Percentiles rank a stretch among this genome's conserved stretches.
Evolutionary conservation across 1,140 invertebrate genomes (phyloP).

Genomic region (Diabrotica undecimpunctata): DNA sequence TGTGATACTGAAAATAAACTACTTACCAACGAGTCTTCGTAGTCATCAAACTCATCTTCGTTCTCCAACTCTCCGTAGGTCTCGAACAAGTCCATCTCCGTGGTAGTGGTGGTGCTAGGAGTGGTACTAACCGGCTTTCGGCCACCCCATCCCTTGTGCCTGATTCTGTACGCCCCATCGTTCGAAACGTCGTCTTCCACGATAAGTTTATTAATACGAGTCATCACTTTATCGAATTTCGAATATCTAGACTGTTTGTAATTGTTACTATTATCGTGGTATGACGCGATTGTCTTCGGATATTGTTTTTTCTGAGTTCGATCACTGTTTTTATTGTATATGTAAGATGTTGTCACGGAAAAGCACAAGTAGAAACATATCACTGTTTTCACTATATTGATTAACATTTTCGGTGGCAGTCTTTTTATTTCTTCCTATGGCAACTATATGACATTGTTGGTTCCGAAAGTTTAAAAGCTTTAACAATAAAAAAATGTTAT

Average conservation of each 20-base stretch:
- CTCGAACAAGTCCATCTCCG: conserved; percentile 4
- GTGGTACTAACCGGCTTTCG: background rate
- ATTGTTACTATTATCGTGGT: background rate
- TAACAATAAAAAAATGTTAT: too few relatives aligned
- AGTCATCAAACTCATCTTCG: conserved; percentile 3
- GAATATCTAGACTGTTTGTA: conserved; percentile 4
- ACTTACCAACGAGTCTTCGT: background rate
- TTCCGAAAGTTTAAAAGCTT: too few relatives aligned
- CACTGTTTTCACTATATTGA: conserved; percentile 4
- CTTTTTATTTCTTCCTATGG: conserved; percentile 5
- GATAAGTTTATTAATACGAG: conserved; percentile 2
- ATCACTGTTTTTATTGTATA: background rate
- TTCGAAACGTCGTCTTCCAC: background rate
- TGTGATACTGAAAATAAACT: background rate
- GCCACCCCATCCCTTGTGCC: background rate
- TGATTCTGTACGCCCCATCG: background rate
- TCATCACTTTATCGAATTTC: conserved; percentile 4
- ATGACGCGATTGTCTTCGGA: too few relatives aligned
- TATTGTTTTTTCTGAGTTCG: background rate
- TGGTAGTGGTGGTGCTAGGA: background rate
- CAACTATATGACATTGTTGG: background rate
- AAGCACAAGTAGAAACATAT: conserved; percentile 7
- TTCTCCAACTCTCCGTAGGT: conserved; percentile 4
- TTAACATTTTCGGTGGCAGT: conserved; percentile 6
- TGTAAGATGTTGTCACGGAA: background rate